phyloP scores from a whole-genome alignment of 1,140 invertebrate genomes.

The Sycobia sp. region DNA sequence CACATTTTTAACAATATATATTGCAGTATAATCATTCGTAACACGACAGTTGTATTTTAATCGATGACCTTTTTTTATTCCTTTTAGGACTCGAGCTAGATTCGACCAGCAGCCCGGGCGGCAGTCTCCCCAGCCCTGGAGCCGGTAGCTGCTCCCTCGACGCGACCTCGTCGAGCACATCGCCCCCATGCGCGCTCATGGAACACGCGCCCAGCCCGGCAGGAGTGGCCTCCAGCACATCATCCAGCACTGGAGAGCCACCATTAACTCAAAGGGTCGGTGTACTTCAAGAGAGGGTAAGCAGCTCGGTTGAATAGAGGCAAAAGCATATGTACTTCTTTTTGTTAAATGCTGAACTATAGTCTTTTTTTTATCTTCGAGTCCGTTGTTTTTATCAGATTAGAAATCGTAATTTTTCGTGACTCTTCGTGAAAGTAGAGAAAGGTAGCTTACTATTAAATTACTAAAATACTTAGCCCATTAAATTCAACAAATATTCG shows the following conservation, averaged over 20 bases:
- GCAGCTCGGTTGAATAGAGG: slow-evolving; percentile 58
- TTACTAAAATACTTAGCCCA: no score
- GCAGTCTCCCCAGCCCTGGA: slow-evolving; percentile 78
- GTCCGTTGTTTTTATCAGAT: no score
- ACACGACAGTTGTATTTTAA: no score
- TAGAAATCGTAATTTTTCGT: no score
- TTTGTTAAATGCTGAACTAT: no score
- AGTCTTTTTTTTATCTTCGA: no score
- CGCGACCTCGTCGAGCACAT: slow-evolving; percentile 64
- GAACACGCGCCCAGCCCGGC: slow-evolving; percentile 64
- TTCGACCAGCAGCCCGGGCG: slow-evolving; percentile 72
- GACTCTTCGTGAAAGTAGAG: no score
- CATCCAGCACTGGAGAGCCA: slow-evolving; percentile 61
- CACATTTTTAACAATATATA: no score
- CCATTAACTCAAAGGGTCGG: slow-evolving; percentile 54
- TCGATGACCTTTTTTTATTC: no score
- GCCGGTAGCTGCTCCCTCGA: slow-evolving; percentile 72
- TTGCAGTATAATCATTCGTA: no score
- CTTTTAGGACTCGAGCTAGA: slow-evolving; percentile 74
- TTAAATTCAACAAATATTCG: no score
- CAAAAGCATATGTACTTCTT: slow-evolving; percentile 57
- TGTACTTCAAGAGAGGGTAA: slow-evolving; percentile 86
- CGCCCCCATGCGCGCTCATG: slow-evolving; percentile 63
- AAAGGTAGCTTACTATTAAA: no score
- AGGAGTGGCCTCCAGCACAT: slow-evolving; percentile 67